Evolutionary conservation across 2,113 vertebrate genomes (phyloP), one percentile per base, ranked within the genome.

Genomic region (Phaethornis superciliosus): DNA sequence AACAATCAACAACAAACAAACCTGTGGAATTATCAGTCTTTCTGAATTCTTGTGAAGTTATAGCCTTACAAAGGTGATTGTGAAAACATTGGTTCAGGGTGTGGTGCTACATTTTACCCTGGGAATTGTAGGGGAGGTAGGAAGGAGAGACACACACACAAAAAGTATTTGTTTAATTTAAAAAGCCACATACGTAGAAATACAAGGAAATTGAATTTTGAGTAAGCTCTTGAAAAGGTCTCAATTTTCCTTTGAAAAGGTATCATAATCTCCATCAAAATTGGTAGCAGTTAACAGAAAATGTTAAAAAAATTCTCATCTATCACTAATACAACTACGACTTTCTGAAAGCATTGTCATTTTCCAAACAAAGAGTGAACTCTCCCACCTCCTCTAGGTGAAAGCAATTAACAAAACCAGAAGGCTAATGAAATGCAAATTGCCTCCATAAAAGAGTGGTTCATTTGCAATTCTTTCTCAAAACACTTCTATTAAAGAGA

Each of bases 341-440:
- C 8, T 0, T 65, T 90, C 92, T 88, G 88, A 94, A 92, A 86
- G 59, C 72, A 26, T 75, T 95, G 90, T 91, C 91, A 93, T 95
- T 89, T 94, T 90, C 83, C 85, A 90, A 94, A 96, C 83, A 94
- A 94, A 95, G 83, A 90, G 49, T 82, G 85, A 96, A 93, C 89
- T 42, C 75, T 96, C 94, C 94, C 81, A 86, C 92, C 95, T 96
- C 89, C 88, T 96, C 88, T 81, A 86, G 89, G 83, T 95, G 94
- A 96, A 96, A 96, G 93, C 76, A 92, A 96, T 96, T 96, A 96
- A 86, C 80, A 89, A 94, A 94, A 79, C 54, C 55, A 63, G 71
- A 92, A 97, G 58, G 91, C 75, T 97, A 96, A 96, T 96, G 83
- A 82, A 74, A 97, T 96, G 96, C 85, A 97, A 97, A 97, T 97